Conservation (phyloP, 2,888 invertebrate species). For the Xylocampa areola region DNA sequence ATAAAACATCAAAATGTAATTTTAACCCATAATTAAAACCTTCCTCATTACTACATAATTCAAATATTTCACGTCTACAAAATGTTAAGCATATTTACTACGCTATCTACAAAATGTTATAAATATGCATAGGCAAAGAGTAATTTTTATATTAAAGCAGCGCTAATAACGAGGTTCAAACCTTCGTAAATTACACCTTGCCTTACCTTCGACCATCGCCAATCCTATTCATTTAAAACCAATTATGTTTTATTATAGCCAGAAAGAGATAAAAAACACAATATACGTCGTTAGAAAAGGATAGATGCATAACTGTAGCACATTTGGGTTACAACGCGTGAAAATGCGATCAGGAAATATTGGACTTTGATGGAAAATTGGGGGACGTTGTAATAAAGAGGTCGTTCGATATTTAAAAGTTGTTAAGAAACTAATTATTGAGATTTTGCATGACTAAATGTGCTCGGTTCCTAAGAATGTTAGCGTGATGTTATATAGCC, state of each 20-base stretch:
- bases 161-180: slow-evolving; percentile 73
- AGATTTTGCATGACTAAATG: too few species aligned
- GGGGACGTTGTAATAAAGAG: slow-evolving; percentile 24
- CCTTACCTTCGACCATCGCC: slow-evolving; percentile 80
- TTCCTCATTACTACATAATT: too few species aligned
- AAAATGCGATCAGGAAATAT: slow-evolving; percentile 47
- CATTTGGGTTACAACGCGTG: slow-evolving; percentile 44
- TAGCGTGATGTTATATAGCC: too few species aligned
- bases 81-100: slow-evolving; percentile 56
- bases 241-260: slow-evolving; percentile 87
- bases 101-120: slow-evolving; percentile 70
- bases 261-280: slow-evolving; percentile 68
- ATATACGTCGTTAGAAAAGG: slow-evolving; percentile 66
- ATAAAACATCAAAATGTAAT: background rate
- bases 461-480: too few species aligned
- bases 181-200: slow-evolving; percentile 79
- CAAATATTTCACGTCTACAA: slow-evolving; percentile 5
- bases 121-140: slow-evolving; percentile 83
- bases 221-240: slow-evolving; percentile 89
- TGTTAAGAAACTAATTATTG: slow-evolving; percentile 18
- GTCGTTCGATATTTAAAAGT: slow-evolving; percentile 15
- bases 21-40: too few species aligned
- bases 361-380: slow-evolving; percentile 23
- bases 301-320: slow-evolving; percentile 49
- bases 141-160: slow-evolving; percentile 70